Conservation (phyloP, 2,797 vertebrate species). For the Phoeniculus purpureus region DNA sequence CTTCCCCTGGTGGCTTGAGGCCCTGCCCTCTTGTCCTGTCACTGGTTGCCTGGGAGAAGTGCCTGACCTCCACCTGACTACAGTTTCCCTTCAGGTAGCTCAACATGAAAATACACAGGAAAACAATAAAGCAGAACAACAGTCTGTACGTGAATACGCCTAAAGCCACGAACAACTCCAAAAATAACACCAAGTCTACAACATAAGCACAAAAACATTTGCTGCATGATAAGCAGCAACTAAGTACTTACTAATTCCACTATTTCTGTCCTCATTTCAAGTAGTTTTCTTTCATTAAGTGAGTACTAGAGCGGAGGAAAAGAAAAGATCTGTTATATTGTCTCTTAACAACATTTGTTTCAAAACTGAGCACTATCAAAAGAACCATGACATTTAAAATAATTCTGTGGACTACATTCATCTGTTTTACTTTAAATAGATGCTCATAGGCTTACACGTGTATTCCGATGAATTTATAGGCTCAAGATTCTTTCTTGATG, state of each 20-base stretch:
- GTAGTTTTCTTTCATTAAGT: slow-evolving; percentile 87
- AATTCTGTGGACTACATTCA: neutral
- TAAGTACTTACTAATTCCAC: slow-evolving; percentile 89
- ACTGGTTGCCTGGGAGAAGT: no score
- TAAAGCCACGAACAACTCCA: neutral
- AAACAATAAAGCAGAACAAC: neutral
- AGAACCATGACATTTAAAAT: neutral
- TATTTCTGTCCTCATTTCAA: slow-evolving; percentile 87
- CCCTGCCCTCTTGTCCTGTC: no score
- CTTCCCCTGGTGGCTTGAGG: no score
- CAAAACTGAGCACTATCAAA: neutral
- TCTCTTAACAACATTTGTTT: neutral
- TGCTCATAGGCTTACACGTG: neutral
- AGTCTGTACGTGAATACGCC: neutral
- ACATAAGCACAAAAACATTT: neutral
- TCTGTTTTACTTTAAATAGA: neutral
- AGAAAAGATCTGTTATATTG: neutral
- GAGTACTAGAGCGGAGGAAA: slow-evolving; percentile 80
- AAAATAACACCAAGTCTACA: neutral
- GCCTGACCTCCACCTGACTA: no score
- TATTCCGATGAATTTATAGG: neutral
- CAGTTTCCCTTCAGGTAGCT: no score
- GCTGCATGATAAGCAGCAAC: neutral
- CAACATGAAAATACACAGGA: neutral
- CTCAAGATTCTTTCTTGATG: neutral